Base-by-base conservation (phyloP, 2,113 vertebrate genomes). In the Trichechus manatus region DNA sequence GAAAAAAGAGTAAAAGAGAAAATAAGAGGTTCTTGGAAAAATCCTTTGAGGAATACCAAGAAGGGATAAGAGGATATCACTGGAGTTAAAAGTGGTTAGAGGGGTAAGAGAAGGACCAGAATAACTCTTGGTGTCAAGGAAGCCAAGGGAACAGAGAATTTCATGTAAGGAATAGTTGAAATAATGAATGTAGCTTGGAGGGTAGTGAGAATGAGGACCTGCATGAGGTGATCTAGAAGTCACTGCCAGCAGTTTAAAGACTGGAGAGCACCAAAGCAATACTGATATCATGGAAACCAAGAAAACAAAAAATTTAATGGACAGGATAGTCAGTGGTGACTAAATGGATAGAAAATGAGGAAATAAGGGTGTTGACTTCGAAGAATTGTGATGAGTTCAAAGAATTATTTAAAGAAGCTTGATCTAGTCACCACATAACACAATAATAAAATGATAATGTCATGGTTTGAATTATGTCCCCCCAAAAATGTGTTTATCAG, bases 321-420 rank as follows among this genome's bases (percentile, higher is more conserved):
- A 44, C 25, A 11, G 17, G 31, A 85, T 17, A 23, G 27, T 25
- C 44, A 74, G 63, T 22, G 19, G 7, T 68, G 64, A 95, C 17
- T 42, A 72, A 63, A 14, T 47, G 6, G 11, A 63, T 50, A 83
- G 8, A 27, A 91, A 87, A 9, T 74, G 27, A 92, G 88, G 88
- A 81, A 74, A 92, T 6, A 42, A 79, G 81, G 4, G 20, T 87
- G 31, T 5, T 56, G 15, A 59, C 15, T 86, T 85, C 31, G 56
- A 87, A 87, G 61, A 85, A 84, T 75, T 90, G 39, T 81, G 44
- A 79, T 89, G 70, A 88, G 85, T 79, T 92, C 72, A 80, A 80
- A 56, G 33, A 68, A 42, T 23, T 42, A 13, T 78, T 85, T 74
- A 68, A 93, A 82, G 63, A 78, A 87, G 42, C 84, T 82, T 74